phyloP scores from a whole-genome alignment of 2,797 vertebrate species.

The Xiphorhynchus erythropygius region DNA sequence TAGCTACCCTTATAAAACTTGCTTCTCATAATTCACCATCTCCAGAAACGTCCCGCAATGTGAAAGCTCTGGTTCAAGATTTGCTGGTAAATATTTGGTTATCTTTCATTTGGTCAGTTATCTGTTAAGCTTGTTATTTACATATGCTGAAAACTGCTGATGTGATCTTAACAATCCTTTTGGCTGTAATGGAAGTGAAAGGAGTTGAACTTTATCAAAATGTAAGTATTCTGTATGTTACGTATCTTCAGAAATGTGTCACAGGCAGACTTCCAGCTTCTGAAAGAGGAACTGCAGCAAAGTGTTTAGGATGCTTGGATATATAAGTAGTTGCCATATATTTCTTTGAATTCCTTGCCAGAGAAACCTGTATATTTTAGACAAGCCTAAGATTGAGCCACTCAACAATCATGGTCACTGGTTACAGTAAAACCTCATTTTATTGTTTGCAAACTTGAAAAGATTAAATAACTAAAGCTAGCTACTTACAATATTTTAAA shows the following conservation, averaged over 20 bases:
- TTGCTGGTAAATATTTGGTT: conserved; percentile 80
- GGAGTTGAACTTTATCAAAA: background rate
- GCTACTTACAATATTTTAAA: background rate
- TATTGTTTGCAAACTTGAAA: background rate
- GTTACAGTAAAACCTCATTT: background rate
- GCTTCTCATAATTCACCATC: conserved; percentile 88
- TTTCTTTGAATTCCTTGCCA: background rate
- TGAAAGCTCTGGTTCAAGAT: conserved; percentile 88
- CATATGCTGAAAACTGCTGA: background rate
- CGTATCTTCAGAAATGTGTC: background rate
- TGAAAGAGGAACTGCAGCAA: background rate
- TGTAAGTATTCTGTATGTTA: background rate
- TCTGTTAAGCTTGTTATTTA: background rate
- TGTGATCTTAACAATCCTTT: background rate
- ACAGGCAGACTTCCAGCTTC: background rate
- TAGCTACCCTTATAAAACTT: conserved; percentile 89
- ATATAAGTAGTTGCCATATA: background rate
- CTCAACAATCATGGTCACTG: background rate
- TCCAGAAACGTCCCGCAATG: conserved; percentile 87
- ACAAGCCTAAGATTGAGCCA: background rate
- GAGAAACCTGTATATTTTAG: background rate
- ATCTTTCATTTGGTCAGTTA: background rate
- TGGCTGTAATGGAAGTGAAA: background rate
- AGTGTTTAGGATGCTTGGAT: background rate
- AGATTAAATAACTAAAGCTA: background rate